Base-by-base conservation (phyloP, 2,113 vertebrate genomes). In the Zosterops lateralis region DNA sequence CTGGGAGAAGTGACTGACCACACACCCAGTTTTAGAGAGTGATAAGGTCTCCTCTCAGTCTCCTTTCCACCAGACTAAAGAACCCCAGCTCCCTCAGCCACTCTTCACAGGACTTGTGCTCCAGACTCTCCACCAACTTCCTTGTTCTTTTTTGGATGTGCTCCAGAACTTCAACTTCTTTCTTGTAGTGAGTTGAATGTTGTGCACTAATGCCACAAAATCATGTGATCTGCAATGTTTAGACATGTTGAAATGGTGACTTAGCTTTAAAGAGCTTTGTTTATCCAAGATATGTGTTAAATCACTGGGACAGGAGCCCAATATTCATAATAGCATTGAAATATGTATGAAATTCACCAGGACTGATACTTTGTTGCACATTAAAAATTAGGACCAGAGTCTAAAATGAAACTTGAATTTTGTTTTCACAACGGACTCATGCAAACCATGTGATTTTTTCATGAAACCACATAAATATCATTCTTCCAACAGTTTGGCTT, bases 331-430 rank as follows among this genome's bases (percentile, higher is more conserved):
- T 17, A 77, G 18, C 17, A 83, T 40, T 67, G 2, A 38, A 80
- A 54, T 11, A 26, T 24, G 3, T 19, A 68, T 29, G 36, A 93
- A 81, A 72, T 64, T 87, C 73, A 78, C 21, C 29, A 74, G 34
- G 40, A 44, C 12, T 57, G 18, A 20, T 74, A 91, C 38, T 85
- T 87, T 87, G 28, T 54, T 73, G 34, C n/a, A 87, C 3, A 58
- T 72, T 66, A 77, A 77, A 83, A 87, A 89, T 86, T 83, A 80
- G 79, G 66, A 53, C 6, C 51, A 80, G 32, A 73, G 78, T 93
- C 26, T 76, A 82, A 84, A 94, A 90, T 73, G 44, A 32, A 57
- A 26, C 31, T 94, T 89, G 22, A 93, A 66, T 91, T 91, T 64
- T 91, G 10, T 66, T 92, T 95, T 87, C 84, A 70, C 54, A 68